phyloP scores from a whole-genome alignment of 2,888 invertebrate species.

The Noctua fimbriata region DNA sequence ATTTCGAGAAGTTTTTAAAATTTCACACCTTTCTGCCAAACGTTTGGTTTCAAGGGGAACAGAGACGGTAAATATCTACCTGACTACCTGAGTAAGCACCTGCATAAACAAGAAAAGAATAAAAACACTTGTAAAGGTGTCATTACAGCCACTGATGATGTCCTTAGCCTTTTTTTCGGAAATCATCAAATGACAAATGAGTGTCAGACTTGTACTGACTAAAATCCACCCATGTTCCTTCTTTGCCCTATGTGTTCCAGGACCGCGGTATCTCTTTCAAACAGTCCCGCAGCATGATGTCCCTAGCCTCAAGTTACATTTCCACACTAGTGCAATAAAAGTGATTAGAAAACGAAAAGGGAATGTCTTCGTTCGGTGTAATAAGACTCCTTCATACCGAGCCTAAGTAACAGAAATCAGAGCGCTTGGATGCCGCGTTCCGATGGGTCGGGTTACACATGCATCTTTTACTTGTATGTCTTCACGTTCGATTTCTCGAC shows the following conservation, averaged over 20 bases:
- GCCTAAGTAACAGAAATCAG: conserved; percentile 74
- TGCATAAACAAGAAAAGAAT: conserved; percentile 37
- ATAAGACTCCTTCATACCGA: conserved; percentile 69
- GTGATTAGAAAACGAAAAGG: conserved; percentile 76
- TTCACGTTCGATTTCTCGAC: conserved; percentile 50
- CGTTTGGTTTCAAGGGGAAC: conserved; percentile 15
- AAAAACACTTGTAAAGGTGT: conserved; percentile 41
- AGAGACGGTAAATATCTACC: conserved; percentile 32
- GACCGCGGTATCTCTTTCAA: no score
- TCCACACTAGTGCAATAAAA: conserved; percentile 63
- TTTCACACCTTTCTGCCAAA: conserved; percentile 34
- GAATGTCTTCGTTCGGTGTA: conserved; percentile 66
- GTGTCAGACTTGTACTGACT: no score
- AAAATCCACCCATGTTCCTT: no score
- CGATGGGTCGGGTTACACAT: conserved; percentile 63
- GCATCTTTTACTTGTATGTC: conserved; percentile 58
- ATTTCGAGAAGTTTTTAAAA: background rate
- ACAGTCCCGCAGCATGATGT: no score
- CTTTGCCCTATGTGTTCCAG: no score
- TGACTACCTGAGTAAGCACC: conserved; percentile 49
- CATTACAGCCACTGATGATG: conserved; percentile 10
- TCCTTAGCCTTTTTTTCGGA: background rate
- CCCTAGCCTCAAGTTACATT: conserved; percentile 41
- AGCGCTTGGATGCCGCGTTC: conserved; percentile 59
- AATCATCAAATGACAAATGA: no score